Percentiles rank a stretch among this genome's conserved stretches.
phyloP scores from a whole-genome alignment of 2,888 invertebrate species.

The Agriopis aurantiaria region DNA sequence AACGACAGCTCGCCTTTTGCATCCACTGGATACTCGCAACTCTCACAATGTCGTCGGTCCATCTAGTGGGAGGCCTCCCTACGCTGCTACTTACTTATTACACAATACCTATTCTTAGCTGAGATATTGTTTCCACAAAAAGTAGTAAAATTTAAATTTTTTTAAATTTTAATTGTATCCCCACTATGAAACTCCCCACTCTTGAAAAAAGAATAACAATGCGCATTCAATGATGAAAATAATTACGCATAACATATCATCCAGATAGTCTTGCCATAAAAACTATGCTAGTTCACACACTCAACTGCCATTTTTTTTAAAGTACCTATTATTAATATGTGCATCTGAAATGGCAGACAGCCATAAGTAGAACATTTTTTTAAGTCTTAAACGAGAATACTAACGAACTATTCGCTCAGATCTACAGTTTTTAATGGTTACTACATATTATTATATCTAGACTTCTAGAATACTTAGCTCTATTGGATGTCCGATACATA shows the following conservation, averaged over 20 bases:
- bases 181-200: too few species aligned
- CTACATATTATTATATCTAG: neutral
- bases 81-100: too few species aligned
- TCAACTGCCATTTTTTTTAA: neutral
- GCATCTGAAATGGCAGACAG: constrained; percentile 3
- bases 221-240: neutral
- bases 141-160: too few species aligned
- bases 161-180: too few species aligned
- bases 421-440: neutral
- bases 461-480: too few species aligned
- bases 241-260: neutral
- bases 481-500: too few species aligned
- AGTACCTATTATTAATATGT: constrained; percentile 1
- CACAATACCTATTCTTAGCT: too few species aligned
- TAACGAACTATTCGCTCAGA: neutral
- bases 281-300: neutral
- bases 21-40: too few species aligned
- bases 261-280: neutral
- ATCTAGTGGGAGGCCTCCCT: too few species aligned
- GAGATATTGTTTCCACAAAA: too few species aligned
- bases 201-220: neutral
- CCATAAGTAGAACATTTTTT: neutral
- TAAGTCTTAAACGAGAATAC: neutral
- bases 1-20: too few species aligned
- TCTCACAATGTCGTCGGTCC: too few species aligned